These are phyloP conservation scores for Ovibos moschatus DNA, from an alignment of 2,113 vertebrate genomes.

Conservation along the genomic window DNA sequence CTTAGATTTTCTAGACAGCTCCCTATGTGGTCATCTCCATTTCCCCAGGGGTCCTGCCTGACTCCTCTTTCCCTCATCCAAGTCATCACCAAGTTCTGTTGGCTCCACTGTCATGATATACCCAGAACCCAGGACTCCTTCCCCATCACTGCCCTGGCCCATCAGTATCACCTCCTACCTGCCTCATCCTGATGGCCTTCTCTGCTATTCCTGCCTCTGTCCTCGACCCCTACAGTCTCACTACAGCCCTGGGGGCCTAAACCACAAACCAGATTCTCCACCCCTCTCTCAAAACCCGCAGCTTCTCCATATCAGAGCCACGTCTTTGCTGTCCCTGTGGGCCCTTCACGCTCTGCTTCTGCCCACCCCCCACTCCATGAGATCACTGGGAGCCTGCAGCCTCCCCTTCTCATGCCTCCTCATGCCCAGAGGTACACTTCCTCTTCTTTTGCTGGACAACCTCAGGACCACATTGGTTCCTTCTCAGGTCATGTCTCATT, in stretches of 20 bases:
- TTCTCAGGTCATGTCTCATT: not conserved
- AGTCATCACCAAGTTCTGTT: too few species aligned
- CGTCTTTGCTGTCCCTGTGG: rapidly evolving
- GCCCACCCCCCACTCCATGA: not conserved
- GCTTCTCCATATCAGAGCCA: not conserved
- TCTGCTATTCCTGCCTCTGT: not conserved
- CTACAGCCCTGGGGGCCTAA: too few species aligned
- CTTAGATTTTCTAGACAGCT: too few species aligned
- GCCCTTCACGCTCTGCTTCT: not conserved
- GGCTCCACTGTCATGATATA: rapidly evolving
- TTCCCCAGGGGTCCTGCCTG: too few species aligned
- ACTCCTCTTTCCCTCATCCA: not conserved
- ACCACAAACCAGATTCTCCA: too few species aligned
- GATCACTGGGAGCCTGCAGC: not conserved
- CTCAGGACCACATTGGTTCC: too few species aligned
- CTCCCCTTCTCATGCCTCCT: not conserved
- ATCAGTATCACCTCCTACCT: too few species aligned
- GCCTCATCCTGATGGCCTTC: rapidly evolving
- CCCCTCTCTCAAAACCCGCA: not conserved
- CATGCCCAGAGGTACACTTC: rapidly evolving
- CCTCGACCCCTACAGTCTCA: rapidly evolving
- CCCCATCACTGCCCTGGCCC: too few species aligned
- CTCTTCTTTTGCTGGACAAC: not conserved
- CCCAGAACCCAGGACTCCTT: not conserved
- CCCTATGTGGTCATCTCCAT: rapidly evolving